These are phyloP conservation scores for Crossocerus cetratus DNA, from an alignment of 2,888 invertebrate genomes.

Conservation along the genomic window DNA sequence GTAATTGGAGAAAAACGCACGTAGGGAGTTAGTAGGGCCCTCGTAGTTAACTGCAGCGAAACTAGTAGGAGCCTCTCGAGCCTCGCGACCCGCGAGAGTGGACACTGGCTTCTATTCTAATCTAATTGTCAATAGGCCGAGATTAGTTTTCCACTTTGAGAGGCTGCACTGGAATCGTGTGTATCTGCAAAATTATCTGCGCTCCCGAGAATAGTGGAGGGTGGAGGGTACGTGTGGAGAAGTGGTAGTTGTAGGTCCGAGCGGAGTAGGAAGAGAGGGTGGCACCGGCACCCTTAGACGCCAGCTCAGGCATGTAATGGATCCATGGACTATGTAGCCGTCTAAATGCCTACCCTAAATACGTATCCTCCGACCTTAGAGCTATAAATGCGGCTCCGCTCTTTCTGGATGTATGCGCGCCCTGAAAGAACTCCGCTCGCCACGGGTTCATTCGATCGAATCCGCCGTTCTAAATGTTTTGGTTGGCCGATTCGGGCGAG, in stretches of 20 bases:
- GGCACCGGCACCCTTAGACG: constrained; percentile 48
- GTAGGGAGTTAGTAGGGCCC: too few species aligned
- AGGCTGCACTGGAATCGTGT: too few species aligned
- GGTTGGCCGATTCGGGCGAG: constrained; percentile 16
- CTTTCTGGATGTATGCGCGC: constrained; percentile 46
- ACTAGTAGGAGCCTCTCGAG: too few species aligned
- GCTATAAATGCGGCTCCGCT: constrained; percentile 21
- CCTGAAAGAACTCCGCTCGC: constrained; percentile 42
- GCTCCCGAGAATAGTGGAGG: neutral
- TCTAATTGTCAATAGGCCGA: too few species aligned
- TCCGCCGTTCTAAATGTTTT: constrained; percentile 48
- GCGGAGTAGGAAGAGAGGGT: constrained; percentile 34
- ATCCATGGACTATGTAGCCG: constrained; percentile 41
- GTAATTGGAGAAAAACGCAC: too few species aligned
- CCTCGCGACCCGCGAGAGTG: too few species aligned
- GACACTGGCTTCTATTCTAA: too few species aligned
- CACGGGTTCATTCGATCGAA: constrained; percentile 37
- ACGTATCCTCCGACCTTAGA: constrained; percentile 21
- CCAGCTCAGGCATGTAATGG: constrained; percentile 64
- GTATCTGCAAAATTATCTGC: neutral
- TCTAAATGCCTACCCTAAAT: constrained; percentile 26
- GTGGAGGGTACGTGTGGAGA: too few species aligned
- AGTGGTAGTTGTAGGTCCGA: constrained; percentile 31
- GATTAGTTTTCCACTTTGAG: too few species aligned
- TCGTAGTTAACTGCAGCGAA: too few species aligned